Conservation (phyloP, 2,888 invertebrate genomes). For the Polia nebulosa region DNA sequence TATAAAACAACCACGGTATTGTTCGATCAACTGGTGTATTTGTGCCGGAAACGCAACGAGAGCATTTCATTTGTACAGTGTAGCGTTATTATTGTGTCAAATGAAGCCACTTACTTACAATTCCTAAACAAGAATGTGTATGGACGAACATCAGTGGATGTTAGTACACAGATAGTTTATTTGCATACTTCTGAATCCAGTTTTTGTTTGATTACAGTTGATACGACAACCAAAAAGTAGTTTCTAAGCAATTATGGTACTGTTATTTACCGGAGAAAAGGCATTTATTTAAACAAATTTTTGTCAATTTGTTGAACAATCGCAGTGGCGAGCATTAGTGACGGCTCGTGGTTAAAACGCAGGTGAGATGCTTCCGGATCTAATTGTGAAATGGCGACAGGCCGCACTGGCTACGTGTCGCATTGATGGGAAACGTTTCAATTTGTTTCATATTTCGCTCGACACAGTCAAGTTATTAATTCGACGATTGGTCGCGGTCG, state of each 20-base stretch:
- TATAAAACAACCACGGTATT: slow-evolving; percentile 77
- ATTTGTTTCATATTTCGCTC: slow-evolving; percentile 75
- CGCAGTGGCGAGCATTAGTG: slow-evolving; percentile 76
- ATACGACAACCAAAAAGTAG: slow-evolving; percentile 45
- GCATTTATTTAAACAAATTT: slow-evolving; percentile 70
- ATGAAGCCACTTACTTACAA: slow-evolving; percentile 25
- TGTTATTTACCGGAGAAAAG: slow-evolving; percentile 59
- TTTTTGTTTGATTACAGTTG: slow-evolving; percentile 46
- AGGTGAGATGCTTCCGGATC: slow-evolving; percentile 85
- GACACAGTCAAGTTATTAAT: slow-evolving; percentile 70
- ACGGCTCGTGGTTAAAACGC: slow-evolving; percentile 76
- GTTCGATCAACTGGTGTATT: slow-evolving; percentile 71
- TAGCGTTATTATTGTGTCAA: slow-evolving; percentile 60
- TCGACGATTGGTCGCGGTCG: slow-evolving; percentile 76
- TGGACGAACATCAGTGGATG: slow-evolving; percentile 9
- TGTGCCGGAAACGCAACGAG: slow-evolving; percentile 71
- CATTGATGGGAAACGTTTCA: slow-evolving; percentile 65
- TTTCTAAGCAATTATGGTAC: slow-evolving; percentile 59
- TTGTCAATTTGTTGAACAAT: slow-evolving; percentile 74
- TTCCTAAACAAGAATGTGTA: slow-evolving; percentile 24
- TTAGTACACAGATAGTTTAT: slow-evolving; percentile 24
- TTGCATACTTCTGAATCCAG: slow-evolving; percentile 42
- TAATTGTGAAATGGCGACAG: slow-evolving; percentile 83
- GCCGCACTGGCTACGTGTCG: slow-evolving; percentile 63
- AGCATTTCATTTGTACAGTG: slow-evolving; percentile 63